Evolutionary conservation across 1,140 invertebrate species (phyloP).

Genomic region (Drosophila tani): DNA sequence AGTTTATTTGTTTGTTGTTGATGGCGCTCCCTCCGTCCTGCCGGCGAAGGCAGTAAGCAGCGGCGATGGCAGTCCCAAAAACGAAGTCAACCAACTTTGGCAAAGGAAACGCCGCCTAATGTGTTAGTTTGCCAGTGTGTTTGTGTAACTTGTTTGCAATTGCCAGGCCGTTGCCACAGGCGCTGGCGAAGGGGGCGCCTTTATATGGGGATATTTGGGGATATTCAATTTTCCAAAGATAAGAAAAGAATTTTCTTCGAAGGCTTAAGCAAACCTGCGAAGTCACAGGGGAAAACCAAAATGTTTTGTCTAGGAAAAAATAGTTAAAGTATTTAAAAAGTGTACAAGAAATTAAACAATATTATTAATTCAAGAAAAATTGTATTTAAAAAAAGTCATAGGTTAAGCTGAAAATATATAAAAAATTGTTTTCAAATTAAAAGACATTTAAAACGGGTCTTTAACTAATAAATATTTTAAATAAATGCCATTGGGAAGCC

Average conservation of each 20-base stretch:
- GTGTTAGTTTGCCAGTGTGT: conserved; percentile 66
- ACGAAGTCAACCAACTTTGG: conserved; percentile 78
- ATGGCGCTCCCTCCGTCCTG: conserved; percentile 7
- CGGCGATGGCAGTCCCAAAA: conserved; percentile 62
- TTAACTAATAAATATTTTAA: too few species aligned
- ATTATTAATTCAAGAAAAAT: too few species aligned
- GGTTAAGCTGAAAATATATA: too few species aligned
- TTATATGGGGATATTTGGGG: not conserved
- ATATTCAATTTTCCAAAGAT: conserved; percentile 32
- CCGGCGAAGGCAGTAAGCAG: conserved; percentile 4
- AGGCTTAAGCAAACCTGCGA: conserved; percentile 11
- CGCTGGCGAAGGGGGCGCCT: conserved; percentile 16
- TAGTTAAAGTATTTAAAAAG: not conserved
- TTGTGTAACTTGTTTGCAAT: conserved; percentile 51
- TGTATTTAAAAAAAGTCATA: too few species aligned
- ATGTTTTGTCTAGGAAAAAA: not conserved
- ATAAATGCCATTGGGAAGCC: too few species aligned
- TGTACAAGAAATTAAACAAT: not conserved
- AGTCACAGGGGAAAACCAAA: not conserved
- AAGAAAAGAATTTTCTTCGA: conserved; percentile 16
- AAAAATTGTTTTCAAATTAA: too few species aligned
- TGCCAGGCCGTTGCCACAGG: conserved; percentile 55
- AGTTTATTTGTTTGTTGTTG: conserved; percentile 76
- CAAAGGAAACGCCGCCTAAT: conserved; percentile 79
- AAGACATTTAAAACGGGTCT: too few species aligned